Evolutionary conservation across 2,113 vertebrate genomes (phyloP).

Genomic region (Oriolus oriolus): DNA sequence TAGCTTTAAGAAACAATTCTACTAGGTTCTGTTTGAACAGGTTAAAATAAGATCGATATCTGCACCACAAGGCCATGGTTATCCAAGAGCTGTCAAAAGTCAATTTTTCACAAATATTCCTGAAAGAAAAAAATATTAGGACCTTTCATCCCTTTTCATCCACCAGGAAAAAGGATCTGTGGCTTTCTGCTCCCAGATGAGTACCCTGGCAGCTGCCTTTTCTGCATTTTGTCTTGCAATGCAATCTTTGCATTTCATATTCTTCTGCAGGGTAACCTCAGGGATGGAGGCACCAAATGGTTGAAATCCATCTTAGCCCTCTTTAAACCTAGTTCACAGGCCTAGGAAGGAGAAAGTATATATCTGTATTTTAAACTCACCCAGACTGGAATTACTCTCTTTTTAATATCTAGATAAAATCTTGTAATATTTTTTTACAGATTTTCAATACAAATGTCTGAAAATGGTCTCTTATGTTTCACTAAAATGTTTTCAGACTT

Average conservation of each 20-base stretch:
- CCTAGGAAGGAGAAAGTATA: not conserved
- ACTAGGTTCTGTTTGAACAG: not conserved
- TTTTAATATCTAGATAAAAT: not conserved
- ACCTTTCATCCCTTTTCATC: not conserved
- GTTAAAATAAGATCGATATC: not conserved
- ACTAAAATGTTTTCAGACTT: not conserved
- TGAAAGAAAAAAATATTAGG: not conserved
- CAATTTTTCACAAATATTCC: not conserved
- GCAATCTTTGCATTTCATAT: not conserved
- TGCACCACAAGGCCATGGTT: not conserved
- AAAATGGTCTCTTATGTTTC: not conserved
- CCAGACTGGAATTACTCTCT: not conserved
- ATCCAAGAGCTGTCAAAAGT: not conserved
- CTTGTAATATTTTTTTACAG: not conserved
- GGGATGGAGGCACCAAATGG: not conserved
- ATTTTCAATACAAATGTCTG: not conserved
- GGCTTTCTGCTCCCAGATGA: not conserved
- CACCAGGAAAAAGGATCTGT: not conserved
- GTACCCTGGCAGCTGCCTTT: not conserved
- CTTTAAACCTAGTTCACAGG: not conserved
- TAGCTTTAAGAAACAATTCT: not conserved
- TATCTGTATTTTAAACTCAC: constrained; percentile 5
- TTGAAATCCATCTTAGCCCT: not conserved
- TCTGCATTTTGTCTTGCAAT: not conserved
- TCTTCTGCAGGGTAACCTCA: not conserved